A percentile compares a stretch with the other conserved stretches of the same genome.
Evolutionary conservation across 2,113 vertebrate genomes (phyloP).

Genomic region (Danio rerio): GRCz12tu NC_133195.1:18062501-18063000

Average conservation of each 20-base stretch:
- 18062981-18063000: slow-evolving; percentile 8
- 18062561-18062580: too few relatives aligned
- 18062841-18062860: background rate
- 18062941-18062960: too few relatives aligned
- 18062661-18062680: too few relatives aligned
- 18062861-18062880: background rate
- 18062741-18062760: background rate
- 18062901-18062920: background rate
- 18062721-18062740: background rate
- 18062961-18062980: background rate
- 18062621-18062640: too few relatives aligned
- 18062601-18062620: too few relatives aligned
- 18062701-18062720: background rate
- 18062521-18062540: too few relatives aligned
- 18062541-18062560: too few relatives aligned
- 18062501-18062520: too few relatives aligned
- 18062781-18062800: background rate
- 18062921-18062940: background rate
- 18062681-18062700: too few relatives aligned
- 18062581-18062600: too few relatives aligned
- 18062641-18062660: too few relatives aligned
- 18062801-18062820: background rate
- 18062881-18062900: background rate
- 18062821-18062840: background rate
- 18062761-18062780: background rate